phyloP scores from a whole-genome alignment of 2,113 vertebrate genomes.

The Solea senegalensis region DNA sequence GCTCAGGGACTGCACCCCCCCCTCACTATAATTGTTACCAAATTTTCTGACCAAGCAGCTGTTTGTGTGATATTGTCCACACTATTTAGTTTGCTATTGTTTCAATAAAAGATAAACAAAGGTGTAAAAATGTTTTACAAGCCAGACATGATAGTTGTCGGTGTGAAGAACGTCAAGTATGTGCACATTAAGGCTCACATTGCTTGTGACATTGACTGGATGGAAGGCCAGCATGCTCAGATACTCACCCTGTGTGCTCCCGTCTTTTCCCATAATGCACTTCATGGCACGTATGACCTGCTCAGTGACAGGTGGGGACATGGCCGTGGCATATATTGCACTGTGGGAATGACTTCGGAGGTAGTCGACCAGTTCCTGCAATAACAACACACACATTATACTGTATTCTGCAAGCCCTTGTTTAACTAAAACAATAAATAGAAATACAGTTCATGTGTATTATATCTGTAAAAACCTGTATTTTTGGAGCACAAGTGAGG shows the following conservation, averaged over 20 bases:
- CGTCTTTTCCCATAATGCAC: slow-evolving; percentile 88
- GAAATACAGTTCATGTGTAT: no score
- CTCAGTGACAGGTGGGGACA: slow-evolving; percentile 87
- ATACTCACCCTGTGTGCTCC: slow-evolving; percentile 86
- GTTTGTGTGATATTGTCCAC: slow-evolving; percentile 59
- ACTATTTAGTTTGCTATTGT: slow-evolving; percentile 62
- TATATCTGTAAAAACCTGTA: slow-evolving; percentile 22
- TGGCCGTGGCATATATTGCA: slow-evolving; percentile 86
- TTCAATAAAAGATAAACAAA: slow-evolving; percentile 58
- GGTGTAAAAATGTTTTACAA: slow-evolving; percentile 43
- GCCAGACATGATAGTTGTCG: slow-evolving; percentile 47
- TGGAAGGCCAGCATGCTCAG: background rate
- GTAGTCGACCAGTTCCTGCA: slow-evolving; percentile 90
- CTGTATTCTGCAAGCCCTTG: no score
- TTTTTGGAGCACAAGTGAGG: slow-evolving; percentile 55
- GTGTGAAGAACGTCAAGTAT: slow-evolving; percentile 10
- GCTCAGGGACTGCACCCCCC: slow-evolving; percentile 50
- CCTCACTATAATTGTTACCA: slow-evolving; percentile 72
- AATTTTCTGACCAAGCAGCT: slow-evolving; percentile 72
- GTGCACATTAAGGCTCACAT: background rate
- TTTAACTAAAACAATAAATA: no score
- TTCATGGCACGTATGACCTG: slow-evolving; percentile 90
- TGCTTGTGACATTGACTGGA: slow-evolving; percentile 1
- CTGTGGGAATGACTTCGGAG: slow-evolving; percentile 90
- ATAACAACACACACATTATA: slow-evolving; percentile 8